Evolutionary conservation across 2,113 vertebrate genomes (phyloP), one percentile per base, ranked within the genome.

Genomic region (Brachyhypopomus gauderio): DNA sequence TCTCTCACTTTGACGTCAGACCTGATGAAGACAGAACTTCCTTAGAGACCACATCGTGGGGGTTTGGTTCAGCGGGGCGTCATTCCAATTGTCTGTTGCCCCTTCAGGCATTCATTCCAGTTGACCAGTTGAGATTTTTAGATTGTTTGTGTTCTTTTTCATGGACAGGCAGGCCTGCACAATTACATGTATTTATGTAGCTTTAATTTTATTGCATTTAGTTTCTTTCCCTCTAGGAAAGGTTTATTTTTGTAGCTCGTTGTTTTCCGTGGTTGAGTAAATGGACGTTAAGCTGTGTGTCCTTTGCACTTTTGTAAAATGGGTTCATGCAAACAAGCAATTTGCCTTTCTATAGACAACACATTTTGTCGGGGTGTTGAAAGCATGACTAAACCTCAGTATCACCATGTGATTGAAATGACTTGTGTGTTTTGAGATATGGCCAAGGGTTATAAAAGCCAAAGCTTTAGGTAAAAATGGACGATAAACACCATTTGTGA

Each of bases 91-190:
- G 4, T 38, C 9, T 11, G 8, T 60, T 73, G 59, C 72, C 36
- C 25, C 36, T 74, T 59, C 23, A 41, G 62, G 86, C 80, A 82
- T 77, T 86, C 85, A 90, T 92, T 91, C 89, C 91, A 85, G 84
- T 87, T 83, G 82, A 27, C 88, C 81, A 36, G 64, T 30, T 30
- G 27, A 56, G 27, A 79, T 85, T 77, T 55, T 83, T 79, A 77
- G 56, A 59, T 34, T 63, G 55, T 30, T 87, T 34, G 78, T 48
- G 14, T 86, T 70, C 17, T 89, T 89, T 89, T 88, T 81, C 92
- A 86, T 92, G 85, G 91, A 89, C 91, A 93, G 92, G 92, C 93
- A 92, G 92, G 92, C 91, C 93, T 94, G 93, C 89, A 90, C 83
- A 90, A 82, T 81, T 87, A 83, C 78, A 89, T 82, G 89, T 88